Conservation (phyloP, 2,113 vertebrate genomes). For the Paralichthys olivaceus region DNA sequence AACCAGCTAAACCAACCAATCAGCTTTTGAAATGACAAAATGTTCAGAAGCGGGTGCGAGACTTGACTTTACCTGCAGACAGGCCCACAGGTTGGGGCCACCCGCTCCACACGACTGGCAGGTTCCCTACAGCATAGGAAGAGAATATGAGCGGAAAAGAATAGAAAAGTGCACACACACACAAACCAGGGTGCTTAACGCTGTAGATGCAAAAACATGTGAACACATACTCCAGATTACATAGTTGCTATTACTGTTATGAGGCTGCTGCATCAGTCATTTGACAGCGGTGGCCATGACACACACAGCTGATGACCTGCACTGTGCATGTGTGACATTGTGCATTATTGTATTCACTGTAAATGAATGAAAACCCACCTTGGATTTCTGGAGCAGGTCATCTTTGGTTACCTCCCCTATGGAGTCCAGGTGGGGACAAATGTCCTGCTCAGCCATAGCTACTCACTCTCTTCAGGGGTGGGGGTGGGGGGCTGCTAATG, state of each 20-base stretch:
- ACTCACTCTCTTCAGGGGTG: conserved; percentile 51
- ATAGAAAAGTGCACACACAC: background rate
- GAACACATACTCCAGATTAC: background rate
- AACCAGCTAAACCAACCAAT: background rate
- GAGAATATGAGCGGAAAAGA: background rate
- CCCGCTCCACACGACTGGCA: conserved; percentile 95
- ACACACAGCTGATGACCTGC: background rate
- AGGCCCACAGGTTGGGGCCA: conserved; percentile 98
- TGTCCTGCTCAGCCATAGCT: conserved; percentile 88
- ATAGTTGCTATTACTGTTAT: background rate
- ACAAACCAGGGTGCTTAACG: background rate
- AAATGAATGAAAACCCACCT: conserved; percentile 81
- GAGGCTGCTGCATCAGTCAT: background rate
- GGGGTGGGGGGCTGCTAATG: conserved; percentile 27
- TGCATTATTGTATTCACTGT: background rate
- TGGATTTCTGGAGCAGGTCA: conserved; percentile 93
- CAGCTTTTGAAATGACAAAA: background rate
- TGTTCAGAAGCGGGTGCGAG: background rate
- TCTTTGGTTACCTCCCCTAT: conserved; percentile 97
- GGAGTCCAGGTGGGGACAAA: conserved; percentile 93
- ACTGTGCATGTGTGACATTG: conserved; percentile 15
- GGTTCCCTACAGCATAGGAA: conserved; percentile 84
- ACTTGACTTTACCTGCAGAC: conserved; percentile 90
- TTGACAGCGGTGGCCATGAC: too few species aligned
- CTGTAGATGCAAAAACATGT: background rate